A percentile compares a stretch with the other conserved stretches of the same genome.
phyloP scores from a whole-genome alignment of 2,888 invertebrate genomes.

The Ryuthela nishihirai region DNA sequence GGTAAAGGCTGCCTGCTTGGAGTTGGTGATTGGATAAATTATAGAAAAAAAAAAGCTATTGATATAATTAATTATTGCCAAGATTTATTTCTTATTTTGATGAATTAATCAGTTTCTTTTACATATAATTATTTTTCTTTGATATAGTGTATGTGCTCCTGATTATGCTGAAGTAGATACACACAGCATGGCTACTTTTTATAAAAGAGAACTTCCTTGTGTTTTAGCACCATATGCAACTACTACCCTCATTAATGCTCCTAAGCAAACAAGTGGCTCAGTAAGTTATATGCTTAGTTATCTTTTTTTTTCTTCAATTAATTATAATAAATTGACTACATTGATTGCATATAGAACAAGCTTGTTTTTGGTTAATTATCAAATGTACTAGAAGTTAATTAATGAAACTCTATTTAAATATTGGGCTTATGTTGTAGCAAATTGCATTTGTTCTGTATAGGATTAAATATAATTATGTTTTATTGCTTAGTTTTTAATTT shows the following conservation, averaged over 20 bases:
- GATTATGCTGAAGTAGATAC: slow-evolving; percentile 37
- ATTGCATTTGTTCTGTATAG: no score
- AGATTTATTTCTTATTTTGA: neutral
- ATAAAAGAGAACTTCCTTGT: slow-evolving; percentile 48
- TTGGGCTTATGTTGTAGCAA: no score
- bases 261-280: slow-evolving; percentile 21
- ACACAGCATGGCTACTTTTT: slow-evolving; percentile 33
- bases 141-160: slow-evolving; percentile 26
- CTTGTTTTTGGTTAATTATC: no score
- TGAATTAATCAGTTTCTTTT: neutral
- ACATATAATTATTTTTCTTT: neutral
- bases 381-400: no score
- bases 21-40: neutral
- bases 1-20: no score
- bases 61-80: neutral
- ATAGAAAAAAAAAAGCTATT: neutral
- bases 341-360: no score
- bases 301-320: no score
- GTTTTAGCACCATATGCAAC: slow-evolving; percentile 81
- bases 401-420: no score
- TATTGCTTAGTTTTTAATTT: no score
- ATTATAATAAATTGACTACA: no score
- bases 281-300: no score
- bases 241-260: slow-evolving; percentile 64
- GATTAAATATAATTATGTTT: no score